Conservation (phyloP, 2,888 invertebrate species). For the Syrphus vitripennis region DNA sequence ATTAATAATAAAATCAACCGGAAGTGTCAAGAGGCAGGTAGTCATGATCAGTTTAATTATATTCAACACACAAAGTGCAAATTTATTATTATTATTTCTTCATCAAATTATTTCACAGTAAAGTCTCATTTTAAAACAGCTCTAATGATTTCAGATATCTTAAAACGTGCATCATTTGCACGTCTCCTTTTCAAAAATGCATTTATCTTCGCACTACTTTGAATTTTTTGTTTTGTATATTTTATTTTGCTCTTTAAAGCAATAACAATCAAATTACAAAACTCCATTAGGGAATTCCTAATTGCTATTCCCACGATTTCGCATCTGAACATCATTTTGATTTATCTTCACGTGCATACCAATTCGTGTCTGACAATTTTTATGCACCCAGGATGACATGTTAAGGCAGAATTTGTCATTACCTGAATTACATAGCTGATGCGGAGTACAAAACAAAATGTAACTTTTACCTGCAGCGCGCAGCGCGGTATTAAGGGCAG, state of each 20-base stretch:
- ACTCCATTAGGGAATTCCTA: constrained; percentile 40
- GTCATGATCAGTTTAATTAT: too few species aligned
- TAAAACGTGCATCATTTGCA: constrained; percentile 45
- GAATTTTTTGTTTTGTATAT: not conserved
- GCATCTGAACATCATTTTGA: constrained; percentile 2
- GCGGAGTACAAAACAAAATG: not conserved
- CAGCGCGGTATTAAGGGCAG: too few species aligned
- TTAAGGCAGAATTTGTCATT: constrained; percentile 15
- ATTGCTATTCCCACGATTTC: constrained; percentile 52
- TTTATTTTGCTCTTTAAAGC: not conserved
- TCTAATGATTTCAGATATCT: constrained; percentile 19
- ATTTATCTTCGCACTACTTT: constrained; percentile 17
- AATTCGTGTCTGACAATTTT: not conserved
- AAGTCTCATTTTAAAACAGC: not conserved
- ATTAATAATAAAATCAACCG: too few species aligned
- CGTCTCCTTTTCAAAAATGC: constrained; percentile 3
- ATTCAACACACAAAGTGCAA: not conserved
- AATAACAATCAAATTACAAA: constrained; percentile 51
- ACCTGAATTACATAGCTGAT: not conserved
- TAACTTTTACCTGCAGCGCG: not conserved
- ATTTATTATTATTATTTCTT: not conserved
- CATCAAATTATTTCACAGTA: not conserved
- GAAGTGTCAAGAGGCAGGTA: too few species aligned
- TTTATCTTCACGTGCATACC: not conserved
- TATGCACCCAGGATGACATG: constrained; percentile 1